phyloP scores from a whole-genome alignment of 2,888 invertebrate species.

The Allacma fusca region DNA sequence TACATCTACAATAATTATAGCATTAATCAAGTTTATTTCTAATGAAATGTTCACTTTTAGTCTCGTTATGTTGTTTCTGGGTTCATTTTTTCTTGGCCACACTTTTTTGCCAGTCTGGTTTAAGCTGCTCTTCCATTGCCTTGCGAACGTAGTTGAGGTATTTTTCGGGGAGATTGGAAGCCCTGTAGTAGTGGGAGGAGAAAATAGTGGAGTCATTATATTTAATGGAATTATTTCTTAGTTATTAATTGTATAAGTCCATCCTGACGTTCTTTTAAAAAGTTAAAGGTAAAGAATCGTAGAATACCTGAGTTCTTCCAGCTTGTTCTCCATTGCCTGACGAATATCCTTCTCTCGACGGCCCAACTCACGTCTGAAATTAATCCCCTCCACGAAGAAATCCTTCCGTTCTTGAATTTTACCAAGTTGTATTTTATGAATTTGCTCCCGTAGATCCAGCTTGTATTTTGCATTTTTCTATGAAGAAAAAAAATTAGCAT shows the following conservation, averaged over 20 bases:
- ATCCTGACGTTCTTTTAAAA: too few species aligned
- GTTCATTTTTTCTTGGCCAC: conserved; percentile 41
- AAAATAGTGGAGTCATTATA: conserved; percentile 9
- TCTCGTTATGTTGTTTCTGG: not conserved
- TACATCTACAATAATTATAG: too few species aligned
- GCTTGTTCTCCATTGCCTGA: conserved; percentile 57
- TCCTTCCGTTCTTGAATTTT: conserved; percentile 58
- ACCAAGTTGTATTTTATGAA: conserved; percentile 55
- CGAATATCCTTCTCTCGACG: conserved; percentile 52
- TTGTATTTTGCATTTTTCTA: conserved; percentile 56
- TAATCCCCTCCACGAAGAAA: conserved; percentile 58
- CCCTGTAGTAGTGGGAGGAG: conserved; percentile 48
- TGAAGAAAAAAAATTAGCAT: not conserved
- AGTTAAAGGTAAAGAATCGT: not conserved
- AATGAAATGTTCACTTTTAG: not conserved
- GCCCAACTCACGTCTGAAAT: conserved; percentile 47
- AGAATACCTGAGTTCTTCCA: conserved; percentile 55
- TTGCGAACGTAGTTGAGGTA: conserved; percentile 57
- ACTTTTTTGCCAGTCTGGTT: conserved; percentile 56
- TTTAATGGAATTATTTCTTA: not conserved
- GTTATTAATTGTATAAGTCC: not conserved
- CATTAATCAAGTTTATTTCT: too few species aligned
- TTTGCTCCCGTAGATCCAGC: conserved; percentile 58
- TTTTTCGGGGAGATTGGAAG: conserved; percentile 57
- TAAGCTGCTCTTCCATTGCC: conserved; percentile 58